These are phyloP conservation scores for Graphium colonna DNA, from an alignment of 2,888 invertebrate genomes.

Conservation along the genomic window DNA sequence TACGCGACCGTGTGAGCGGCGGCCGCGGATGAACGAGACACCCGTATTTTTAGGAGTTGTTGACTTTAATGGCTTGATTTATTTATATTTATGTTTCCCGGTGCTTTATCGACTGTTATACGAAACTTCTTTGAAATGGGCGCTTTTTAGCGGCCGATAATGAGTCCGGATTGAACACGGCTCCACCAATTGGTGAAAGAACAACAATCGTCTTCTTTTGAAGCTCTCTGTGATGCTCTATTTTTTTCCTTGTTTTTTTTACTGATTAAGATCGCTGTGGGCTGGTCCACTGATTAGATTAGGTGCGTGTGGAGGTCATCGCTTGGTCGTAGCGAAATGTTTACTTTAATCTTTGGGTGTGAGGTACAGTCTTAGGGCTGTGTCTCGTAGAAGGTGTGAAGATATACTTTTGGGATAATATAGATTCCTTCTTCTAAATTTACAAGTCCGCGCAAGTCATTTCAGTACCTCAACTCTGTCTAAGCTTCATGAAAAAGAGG, in stretches of 20 bases:
- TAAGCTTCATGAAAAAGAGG: too few species aligned
- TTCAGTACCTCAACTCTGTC: too few species aligned
- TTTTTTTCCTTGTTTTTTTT: neutral
- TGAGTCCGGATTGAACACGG: constrained; percentile 5
- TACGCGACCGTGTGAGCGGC: constrained; percentile 40
- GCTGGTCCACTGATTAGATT: neutral
- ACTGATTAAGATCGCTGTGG: neutral
- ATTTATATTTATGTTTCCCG: constrained; percentile 46
- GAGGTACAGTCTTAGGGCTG: neutral
- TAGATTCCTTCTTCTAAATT: too few species aligned
- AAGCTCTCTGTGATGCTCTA: neutral
- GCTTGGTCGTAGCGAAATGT: neutral
- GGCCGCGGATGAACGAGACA: constrained; percentile 36
- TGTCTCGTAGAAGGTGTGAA: too few species aligned
- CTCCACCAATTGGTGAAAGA: constrained; percentile 1
- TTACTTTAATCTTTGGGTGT: neutral
- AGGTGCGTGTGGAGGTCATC: neutral
- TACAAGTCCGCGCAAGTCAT: too few species aligned
- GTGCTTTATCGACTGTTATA: constrained; percentile 20
- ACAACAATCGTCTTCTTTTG: constrained; percentile 13
- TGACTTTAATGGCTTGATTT: constrained; percentile 56
- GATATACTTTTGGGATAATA: too few species aligned
- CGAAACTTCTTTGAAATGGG: constrained; percentile 31
- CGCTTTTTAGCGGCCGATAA: constrained; percentile 30
- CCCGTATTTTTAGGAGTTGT: constrained; percentile 44